phyloP scores from a whole-genome alignment of 2,888 invertebrate species.

The Mycalesis mineus region DNA sequence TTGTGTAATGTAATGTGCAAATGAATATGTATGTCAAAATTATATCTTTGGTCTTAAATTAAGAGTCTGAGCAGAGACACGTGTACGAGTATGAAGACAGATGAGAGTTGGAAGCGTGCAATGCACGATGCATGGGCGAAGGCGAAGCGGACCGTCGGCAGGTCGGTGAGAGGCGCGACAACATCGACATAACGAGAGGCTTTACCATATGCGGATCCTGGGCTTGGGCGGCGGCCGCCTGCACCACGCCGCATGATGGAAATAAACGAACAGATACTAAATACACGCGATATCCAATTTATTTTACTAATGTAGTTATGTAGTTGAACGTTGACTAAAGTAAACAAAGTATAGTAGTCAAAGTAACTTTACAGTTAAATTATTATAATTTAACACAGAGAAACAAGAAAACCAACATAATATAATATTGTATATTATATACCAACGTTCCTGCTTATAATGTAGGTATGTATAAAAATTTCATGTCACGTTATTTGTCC shows the following conservation, averaged over 20 bases:
- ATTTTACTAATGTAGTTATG: background rate
- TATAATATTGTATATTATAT: too few relatives aligned
- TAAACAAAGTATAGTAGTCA: too few relatives aligned
- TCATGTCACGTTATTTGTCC: too few relatives aligned
- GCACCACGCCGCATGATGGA: conserved; percentile 76
- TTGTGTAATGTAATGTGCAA: too few relatives aligned
- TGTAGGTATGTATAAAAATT: too few relatives aligned
- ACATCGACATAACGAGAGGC: conserved; percentile 55
- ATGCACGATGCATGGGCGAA: conserved; percentile 66
- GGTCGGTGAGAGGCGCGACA: conserved; percentile 59
- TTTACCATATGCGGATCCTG: conserved; percentile 95
- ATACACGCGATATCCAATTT: conserved; percentile 17
- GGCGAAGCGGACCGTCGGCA: conserved; percentile 60
- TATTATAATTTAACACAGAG: too few relatives aligned
- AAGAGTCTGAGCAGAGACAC: background rate
- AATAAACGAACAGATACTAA: conserved; percentile 61
- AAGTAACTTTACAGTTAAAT: too few relatives aligned
- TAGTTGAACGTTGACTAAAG: too few relatives aligned
- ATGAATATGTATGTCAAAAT: background rate
- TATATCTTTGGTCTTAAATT: conserved; percentile 5
- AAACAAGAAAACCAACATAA: too few relatives aligned
- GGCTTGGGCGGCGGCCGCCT: conserved; percentile 93
- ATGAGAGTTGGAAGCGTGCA: conserved; percentile 65
- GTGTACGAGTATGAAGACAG: conserved; percentile 36
- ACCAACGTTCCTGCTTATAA: too few relatives aligned